These are phyloP conservation scores for Lagopus leucura DNA, from an alignment of 2,113 vertebrate genomes.

Conservation along the genomic window DNA sequence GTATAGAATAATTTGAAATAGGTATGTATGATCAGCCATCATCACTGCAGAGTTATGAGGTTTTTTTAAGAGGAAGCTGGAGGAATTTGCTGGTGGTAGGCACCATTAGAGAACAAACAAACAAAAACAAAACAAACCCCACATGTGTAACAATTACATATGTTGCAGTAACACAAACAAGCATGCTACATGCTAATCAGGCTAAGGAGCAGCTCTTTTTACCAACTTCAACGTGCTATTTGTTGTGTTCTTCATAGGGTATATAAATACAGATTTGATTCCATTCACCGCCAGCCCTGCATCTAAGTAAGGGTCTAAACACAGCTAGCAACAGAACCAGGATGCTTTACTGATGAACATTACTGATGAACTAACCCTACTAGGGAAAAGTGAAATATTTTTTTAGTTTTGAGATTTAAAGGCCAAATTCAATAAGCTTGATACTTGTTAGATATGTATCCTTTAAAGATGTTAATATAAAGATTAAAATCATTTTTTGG, in stretches of 20 bases:
- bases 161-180: neutral
- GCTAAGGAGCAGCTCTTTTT: neutral
- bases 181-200: neutral
- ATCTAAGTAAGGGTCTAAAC: neutral
- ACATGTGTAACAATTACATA: accelerated
- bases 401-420: neutral
- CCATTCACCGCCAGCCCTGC: neutral
- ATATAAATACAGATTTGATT: neutral
- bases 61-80: neutral
- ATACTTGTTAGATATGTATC: neutral
- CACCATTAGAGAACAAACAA: neutral
- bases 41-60: neutral
- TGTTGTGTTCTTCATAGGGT: neutral
- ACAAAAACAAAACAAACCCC: neutral
- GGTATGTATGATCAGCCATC: accelerated
- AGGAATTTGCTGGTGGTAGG: neutral
- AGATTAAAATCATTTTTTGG: neutral
- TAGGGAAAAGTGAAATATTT: neutral
- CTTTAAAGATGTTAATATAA: neutral
- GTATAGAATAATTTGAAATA: neutral
- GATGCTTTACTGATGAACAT: neutral
- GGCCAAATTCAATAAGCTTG: neutral
- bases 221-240: neutral
- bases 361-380: neutral
- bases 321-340: neutral